Conservation (phyloP, 2,797 vertebrate species). For the Chelmon rostratus region DNA sequence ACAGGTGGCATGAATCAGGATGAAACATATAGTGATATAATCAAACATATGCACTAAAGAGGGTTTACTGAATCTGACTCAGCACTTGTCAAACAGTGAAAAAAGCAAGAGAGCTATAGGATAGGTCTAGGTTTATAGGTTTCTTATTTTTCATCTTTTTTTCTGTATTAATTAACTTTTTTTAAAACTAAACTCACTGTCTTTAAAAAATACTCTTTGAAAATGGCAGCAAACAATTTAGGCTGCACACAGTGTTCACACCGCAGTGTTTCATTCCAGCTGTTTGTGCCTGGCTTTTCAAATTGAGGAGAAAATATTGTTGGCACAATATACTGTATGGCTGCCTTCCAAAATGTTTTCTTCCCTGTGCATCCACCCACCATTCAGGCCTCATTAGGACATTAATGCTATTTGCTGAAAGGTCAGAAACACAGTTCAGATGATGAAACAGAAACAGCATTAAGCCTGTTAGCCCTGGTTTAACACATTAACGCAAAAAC, state of each 20-base stretch:
- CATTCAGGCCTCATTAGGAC: slow-evolving; percentile 51
- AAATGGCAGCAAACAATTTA: neutral
- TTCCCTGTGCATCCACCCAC: slow-evolving; percentile 2
- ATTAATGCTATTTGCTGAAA: slow-evolving; percentile 48
- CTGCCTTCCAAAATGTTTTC: slow-evolving; percentile 45
- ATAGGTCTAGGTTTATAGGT: neutral
- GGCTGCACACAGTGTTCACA: neutral
- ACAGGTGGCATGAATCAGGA: neutral
- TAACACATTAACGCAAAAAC: no score
- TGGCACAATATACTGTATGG: slow-evolving; percentile 19
- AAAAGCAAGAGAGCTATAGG: neutral
- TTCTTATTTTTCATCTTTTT: neutral
- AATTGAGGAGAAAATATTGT: slow-evolving; percentile 33
- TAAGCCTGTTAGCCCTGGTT: neutral
- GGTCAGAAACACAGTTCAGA: slow-evolving; percentile 22
- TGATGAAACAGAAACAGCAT: slow-evolving; percentile 6
- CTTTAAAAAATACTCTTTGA: neutral
- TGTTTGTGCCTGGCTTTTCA: slow-evolving; percentile 17
- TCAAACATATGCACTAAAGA: neutral
- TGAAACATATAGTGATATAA: neutral
- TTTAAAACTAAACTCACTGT: neutral
- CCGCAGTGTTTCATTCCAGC: neutral
- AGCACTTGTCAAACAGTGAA: neutral
- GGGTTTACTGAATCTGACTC: neutral
- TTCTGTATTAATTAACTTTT: neutral